Base-by-base conservation (phyloP, 1,140 invertebrate genomes). In the Frieseomelitta varia region DNA sequence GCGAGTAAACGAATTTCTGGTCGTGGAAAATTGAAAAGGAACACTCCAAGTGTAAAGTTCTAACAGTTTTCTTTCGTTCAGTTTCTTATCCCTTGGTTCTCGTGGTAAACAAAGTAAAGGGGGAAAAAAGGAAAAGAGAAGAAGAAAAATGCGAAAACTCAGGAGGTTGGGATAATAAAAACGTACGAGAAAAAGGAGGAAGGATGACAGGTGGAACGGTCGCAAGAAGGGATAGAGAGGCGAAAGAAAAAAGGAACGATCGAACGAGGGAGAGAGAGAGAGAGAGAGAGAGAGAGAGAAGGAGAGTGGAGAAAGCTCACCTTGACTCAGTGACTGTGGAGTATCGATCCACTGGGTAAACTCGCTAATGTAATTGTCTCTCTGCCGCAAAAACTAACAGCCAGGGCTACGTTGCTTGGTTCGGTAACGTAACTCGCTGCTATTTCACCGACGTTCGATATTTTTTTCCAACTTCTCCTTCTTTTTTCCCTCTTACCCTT, bases 301-400 rank as follows among this genome's bases (percentile, higher is more conserved):
- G 61, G 84, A 78, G 61, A 67, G 55, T 39, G 30, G 58, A 51
- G 68, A n/a, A 21, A 67, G 81, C 74, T 86, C 85, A 86, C 85
- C 85, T 85, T 85, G 83, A 85, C 86, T 87, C 82, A 72, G 78
- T 77, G 78, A 84, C 83, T 85, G 82, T 81, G 83, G 83, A 85
- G 77, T 87, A 87, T 87, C 83, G 83, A 87, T 87, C 86, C 73
- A 79, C 34, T 68, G 58, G 58, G 81, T 79, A 86, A 86, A 86
- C 85, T 84, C 81, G 75, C 85, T 86, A 85, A 86, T 86, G 84
- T 86, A 86, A 86, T 83, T 83, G 74, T 86, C 74, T 84, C 56
- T 73, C 53, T 17, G 73, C 81, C 81, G 85, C 85, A 84, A 86
- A 86, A 86, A 86, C 80, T 81, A 82, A 68, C 73, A 68, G 67